Base-by-base conservation (phyloP, 2,888 invertebrate species). In the Lathronympha strigana region DNA sequence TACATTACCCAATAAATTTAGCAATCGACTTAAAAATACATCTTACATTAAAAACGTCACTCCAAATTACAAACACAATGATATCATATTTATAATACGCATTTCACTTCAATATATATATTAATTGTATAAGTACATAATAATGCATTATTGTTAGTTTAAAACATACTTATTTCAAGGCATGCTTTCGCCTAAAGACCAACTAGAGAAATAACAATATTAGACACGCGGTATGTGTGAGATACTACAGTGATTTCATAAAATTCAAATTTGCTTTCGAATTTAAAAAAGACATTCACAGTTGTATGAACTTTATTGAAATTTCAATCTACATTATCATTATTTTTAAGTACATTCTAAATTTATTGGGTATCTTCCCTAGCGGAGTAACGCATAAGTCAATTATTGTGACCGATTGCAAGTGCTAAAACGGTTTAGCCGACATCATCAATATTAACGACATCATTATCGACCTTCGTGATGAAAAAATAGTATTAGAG, bases 1-100 rank as follows among this genome's bases (percentile, higher is more conserved):
- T 67, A 82, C 80, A 86, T 85, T 85, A 90, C 92, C 92, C 92
- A 92, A 92, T 92, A 92, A 92, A 92, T 92, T 92, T 91, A 92
- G 90, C 89, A 82, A 80, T 83, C 75, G 72, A 77, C 88, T 88
- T 89, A 88, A 83, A 83, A 83, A 79, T 86, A 88, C 73, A 74
- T 68, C 63, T 74, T 76, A 72, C 64, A 71, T 55, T 62, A 66
- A 72, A 71, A 78, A 83, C 80, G 80, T 83, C 88, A 90, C 86
- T 88, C 88, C 83, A 84, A 81, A 76, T 72, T 67, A 64, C 73
- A 77, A 74, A 77, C 73, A 73, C 68, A 66, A 68, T 61, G 67
- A 63, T 62, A 51, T 66, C 61, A 69, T 68, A 71, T 69, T 71
- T 66, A 72, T 70, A 67, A 68, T 55, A 68, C 36, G 66, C 61